Evolutionary conservation across 2,113 vertebrate genomes (phyloP).

Genomic region (Nanger granti): DNA sequence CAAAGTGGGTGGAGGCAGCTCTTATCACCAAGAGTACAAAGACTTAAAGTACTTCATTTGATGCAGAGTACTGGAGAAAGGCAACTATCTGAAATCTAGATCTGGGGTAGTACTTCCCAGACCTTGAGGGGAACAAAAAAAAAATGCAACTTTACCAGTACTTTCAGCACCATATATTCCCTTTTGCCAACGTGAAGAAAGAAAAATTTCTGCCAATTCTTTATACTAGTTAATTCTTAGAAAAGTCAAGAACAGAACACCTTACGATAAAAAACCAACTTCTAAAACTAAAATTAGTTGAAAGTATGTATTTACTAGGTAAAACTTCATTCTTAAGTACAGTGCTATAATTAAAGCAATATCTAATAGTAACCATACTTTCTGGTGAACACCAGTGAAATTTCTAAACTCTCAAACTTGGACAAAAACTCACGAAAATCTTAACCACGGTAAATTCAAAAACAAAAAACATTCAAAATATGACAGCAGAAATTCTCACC

Average conservation of each 20-base stretch:
- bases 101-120: background rate
- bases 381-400: background rate
- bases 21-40: background rate
- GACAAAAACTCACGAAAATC: background rate
- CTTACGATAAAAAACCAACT: slow-evolving; percentile 11
- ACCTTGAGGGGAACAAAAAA: background rate
- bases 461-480: background rate
- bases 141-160: background rate
- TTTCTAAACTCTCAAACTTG: slow-evolving; percentile 11
- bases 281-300: background rate
- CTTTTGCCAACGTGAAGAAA: background rate
- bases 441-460: background rate
- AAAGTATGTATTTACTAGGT: background rate
- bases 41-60: background rate
- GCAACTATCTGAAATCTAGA: background rate
- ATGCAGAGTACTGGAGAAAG: background rate
- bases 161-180: background rate
- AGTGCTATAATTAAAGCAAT: background rate
- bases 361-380: background rate
- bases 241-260: background rate
- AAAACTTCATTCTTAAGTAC: slow-evolving; percentile 8
- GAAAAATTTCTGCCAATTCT: background rate
- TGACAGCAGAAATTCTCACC: slow-evolving; percentile 75
- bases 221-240: background rate
- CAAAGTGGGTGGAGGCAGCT: background rate